A percentile compares a stretch with the other conserved stretches of the same genome.
Evolutionary conservation across 2,113 vertebrate genomes (phyloP).

Genomic region (Takifugu bimaculatus): DNA sequence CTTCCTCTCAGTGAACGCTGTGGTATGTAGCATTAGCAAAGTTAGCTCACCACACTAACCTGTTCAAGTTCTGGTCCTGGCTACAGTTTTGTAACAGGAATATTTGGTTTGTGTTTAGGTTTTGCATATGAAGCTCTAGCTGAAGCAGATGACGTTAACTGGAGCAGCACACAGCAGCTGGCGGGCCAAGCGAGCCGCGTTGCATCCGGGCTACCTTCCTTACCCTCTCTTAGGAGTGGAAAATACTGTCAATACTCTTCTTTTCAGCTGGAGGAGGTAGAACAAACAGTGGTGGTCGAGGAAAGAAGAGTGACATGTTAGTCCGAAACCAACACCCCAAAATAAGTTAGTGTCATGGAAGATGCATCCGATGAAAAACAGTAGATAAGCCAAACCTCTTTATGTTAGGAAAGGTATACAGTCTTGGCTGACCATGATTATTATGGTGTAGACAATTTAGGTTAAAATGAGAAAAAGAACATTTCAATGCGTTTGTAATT

Average conservation of each 20-base stretch:
- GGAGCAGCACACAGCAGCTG: constrained; percentile 64
- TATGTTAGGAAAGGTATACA: background rate
- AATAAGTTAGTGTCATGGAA: constrained; percentile 62
- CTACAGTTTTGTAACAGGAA: background rate
- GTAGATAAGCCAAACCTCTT: constrained; percentile 68
- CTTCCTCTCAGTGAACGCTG: background rate
- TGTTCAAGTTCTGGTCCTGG: too few relatives aligned
- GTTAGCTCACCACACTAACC: too few relatives aligned
- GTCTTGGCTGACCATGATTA: too few relatives aligned
- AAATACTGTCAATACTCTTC: constrained; percentile 76
- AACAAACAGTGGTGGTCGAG: constrained; percentile 65
- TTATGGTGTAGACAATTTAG: too few relatives aligned
- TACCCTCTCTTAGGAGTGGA: constrained; percentile 72
- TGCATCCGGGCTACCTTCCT: constrained; percentile 68
- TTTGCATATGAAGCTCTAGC: constrained; percentile 51
- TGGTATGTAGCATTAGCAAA: too few relatives aligned
- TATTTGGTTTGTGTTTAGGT: constrained; percentile 4
- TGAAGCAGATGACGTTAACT: constrained; percentile 67
- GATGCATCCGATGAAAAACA: constrained; percentile 41
- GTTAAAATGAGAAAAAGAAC: too few relatives aligned
- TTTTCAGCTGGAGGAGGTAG: constrained; percentile 68
- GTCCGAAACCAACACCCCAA: constrained; percentile 60
- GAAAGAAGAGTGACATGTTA: constrained; percentile 71
- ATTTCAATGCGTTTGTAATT: too few relatives aligned
- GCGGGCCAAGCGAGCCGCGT: constrained; percentile 53